These are phyloP conservation scores for Ceratitis capitata DNA, from an alignment of 1,140 invertebrate genomes.

Conservation along the genomic window DNA sequence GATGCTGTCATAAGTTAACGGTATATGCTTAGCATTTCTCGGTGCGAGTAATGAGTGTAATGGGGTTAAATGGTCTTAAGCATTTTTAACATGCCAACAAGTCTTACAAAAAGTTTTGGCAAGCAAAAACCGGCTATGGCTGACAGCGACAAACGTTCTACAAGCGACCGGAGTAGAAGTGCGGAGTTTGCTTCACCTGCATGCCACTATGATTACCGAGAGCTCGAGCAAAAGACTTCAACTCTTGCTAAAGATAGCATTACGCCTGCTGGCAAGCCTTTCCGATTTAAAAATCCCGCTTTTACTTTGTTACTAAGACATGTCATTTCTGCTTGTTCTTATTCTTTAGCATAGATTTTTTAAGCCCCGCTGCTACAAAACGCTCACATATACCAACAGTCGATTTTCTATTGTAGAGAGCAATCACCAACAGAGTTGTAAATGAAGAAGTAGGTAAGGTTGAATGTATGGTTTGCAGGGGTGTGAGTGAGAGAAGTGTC, in stretches of 20 bases:
- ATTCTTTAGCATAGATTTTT: background rate
- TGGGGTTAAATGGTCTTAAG: slow-evolving; percentile 49
- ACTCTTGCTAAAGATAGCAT: background rate
- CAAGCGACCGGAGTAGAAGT: background rate
- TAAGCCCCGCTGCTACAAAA: background rate
- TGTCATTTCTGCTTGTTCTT: background rate
- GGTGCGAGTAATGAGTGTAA: slow-evolving; percentile 31
- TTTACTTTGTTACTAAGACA: slow-evolving; percentile 19
- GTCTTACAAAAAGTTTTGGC: slow-evolving; percentile 27
- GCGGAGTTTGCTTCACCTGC: background rate
- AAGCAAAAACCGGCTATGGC: background rate
- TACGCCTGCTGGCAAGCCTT: background rate
- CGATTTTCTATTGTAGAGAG: background rate
- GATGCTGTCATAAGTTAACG: background rate
- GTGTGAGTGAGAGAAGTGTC: background rate
- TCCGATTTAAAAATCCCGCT: slow-evolving; percentile 3
- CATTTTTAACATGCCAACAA: slow-evolving; percentile 51
- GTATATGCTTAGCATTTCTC: background rate
- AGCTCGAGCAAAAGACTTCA: background rate
- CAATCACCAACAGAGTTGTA: slow-evolving; percentile 7
- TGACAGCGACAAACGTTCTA: background rate
- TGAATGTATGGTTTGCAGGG: too few species aligned
- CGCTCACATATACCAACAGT: background rate
- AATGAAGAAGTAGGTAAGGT: background rate
- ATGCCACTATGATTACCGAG: background rate